These are phyloP conservation scores for Volucella zonaria DNA, from an alignment of 2,888 invertebrate genomes.

Conservation along the genomic window DNA sequence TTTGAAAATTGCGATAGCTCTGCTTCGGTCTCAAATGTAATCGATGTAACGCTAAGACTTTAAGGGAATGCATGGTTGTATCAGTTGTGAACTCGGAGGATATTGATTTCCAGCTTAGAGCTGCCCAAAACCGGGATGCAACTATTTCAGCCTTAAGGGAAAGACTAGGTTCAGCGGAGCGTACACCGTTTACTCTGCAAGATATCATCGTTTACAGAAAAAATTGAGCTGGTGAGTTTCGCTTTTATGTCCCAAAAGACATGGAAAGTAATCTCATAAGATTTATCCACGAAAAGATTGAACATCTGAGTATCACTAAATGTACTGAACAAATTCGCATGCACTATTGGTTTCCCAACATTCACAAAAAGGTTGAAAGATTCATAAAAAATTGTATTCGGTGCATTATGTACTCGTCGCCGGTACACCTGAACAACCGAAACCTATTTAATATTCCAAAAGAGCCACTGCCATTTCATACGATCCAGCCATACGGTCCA, in stretches of 20 bases:
- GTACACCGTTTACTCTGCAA: background rate
- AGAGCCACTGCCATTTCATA: slow-evolving; percentile 79
- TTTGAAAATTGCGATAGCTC: no score
- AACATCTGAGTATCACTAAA: slow-evolving; percentile 48
- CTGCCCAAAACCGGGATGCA: background rate
- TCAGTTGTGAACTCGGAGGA: background rate
- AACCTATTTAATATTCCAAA: slow-evolving; percentile 80
- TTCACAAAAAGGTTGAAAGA: slow-evolving; percentile 77
- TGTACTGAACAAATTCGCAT: slow-evolving; percentile 38
- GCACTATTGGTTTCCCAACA: slow-evolving; percentile 80
- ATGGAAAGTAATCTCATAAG: slow-evolving; percentile 51
- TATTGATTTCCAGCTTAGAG: slow-evolving; percentile 11
- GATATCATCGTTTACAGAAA: slow-evolving; percentile 4
- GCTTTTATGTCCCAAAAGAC: slow-evolving; percentile 45
- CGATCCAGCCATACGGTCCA: background rate
- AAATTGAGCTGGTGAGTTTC: background rate
- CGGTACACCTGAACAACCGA: slow-evolving; percentile 76
- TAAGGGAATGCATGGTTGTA: no score
- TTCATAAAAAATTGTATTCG: no score
- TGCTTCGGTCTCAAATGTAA: no score
- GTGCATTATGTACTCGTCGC: slow-evolving; percentile 75
- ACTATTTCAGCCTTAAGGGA: background rate
- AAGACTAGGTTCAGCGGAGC: background rate
- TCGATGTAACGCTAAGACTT: no score
- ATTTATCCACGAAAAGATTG: slow-evolving; percentile 51